Base-by-base conservation (phyloP, 2,113 vertebrate genomes). In the Microcebus ravelobensis region DNA sequence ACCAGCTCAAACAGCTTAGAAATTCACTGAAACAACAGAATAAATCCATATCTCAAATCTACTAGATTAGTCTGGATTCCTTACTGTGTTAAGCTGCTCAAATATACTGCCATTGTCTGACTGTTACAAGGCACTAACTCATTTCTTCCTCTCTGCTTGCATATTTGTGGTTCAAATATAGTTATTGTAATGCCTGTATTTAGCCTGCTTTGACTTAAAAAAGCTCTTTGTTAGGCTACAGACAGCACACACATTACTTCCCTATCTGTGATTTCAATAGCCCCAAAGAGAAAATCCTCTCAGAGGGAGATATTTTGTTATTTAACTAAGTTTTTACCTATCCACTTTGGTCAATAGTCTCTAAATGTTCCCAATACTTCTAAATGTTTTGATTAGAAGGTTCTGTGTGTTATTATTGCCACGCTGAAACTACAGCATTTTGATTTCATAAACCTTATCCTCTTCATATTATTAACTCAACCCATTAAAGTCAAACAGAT, bases 271-370 rank as follows among this genome's bases (percentile, higher is more conserved):
- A 59, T 42, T 94, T 91, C 52, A 65, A 87, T 12, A 74, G 10
- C 31, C 1, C 8, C 9, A 68, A 67, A 31, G 48, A 36, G 39
- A 86, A 59, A 76, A 48, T 21, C 5, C 12, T 67, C 9, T 55
- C 50, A 86, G n/a, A 61, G 59, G 14, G 18, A 86, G 2, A 87
- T 25, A 71, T 31, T 76, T 67, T 89, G 31, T 92, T 83, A 63
- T 83, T 92, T 83, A 55, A 87, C 23, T 39, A 81, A 94, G 67
- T 67, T 88, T 88, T 71, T 48, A 88, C 31, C 70, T 89, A 55
- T 71, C 48, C 73, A 63, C 48, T 17, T 17, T 36, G 87, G n/a
- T 83, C 45, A 71, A 65, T 34, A 63, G 25, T 71, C 63, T 92
- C 25, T 87, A 67, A 81, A 81, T 74, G 70, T 17, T 45, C 15